Evolutionary conservation across 1,140 invertebrate species (phyloP).

Genomic region (Dryas iulia): DNA sequence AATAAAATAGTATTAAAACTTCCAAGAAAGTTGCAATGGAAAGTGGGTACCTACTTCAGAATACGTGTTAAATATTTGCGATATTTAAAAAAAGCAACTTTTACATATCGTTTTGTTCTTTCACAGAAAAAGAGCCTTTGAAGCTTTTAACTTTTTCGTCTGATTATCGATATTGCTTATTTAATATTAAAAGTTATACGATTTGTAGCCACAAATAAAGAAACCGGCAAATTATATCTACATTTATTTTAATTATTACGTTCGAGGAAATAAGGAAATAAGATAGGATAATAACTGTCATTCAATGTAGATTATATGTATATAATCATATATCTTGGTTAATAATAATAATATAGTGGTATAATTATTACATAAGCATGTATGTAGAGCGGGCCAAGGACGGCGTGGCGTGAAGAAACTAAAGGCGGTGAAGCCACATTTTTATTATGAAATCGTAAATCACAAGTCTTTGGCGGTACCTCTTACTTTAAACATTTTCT

Average conservation of each 20-base stretch:
- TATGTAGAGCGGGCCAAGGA: slow-evolving; percentile 41
- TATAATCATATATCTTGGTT: not conserved
- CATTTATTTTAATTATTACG: no score
- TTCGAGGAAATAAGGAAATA: not conserved
- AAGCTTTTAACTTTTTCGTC: not conserved
- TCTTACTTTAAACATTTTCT: slow-evolving; percentile 15
- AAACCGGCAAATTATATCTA: no score
- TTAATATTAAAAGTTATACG: not conserved
- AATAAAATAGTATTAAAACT: not conserved
- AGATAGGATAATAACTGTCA: no score
- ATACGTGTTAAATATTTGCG: not conserved
- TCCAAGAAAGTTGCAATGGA: not conserved
- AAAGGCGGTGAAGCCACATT: slow-evolving; percentile 21
- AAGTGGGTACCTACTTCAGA: not conserved
- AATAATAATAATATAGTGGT: not conserved
- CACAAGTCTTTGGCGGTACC: slow-evolving; percentile 1
- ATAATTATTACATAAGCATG: slow-evolving; percentile 25
- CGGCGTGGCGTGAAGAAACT: slow-evolving; percentile 23
- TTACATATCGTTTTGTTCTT: not conserved
- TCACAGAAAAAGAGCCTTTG: not conserved
- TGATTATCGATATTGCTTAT: not conserved
- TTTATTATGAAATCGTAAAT: slow-evolving; percentile 31
- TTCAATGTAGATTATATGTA: not conserved
- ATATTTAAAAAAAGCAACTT: not conserved
- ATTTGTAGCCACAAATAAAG: no score